Base-by-base conservation (phyloP, 1,140 invertebrate genomes). In the Diachasma alloeum region DNA sequence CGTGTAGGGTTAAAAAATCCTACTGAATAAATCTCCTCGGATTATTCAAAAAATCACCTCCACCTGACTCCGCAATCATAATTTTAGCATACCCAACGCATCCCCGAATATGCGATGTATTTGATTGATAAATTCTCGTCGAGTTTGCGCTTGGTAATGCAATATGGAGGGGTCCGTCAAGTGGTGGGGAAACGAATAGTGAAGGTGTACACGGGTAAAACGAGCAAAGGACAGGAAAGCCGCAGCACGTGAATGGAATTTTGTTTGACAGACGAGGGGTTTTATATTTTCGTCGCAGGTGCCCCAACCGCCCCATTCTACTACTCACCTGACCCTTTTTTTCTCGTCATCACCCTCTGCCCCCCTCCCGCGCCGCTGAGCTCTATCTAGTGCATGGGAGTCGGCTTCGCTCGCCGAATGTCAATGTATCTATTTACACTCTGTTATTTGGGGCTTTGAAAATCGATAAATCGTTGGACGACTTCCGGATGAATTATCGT, bases 181-280 rank as follows among this genome's bases (percentile, higher is more conserved):
- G 59, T n/a, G 59, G 59, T 13, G 22, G 59, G 24, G 24, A 26
- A 26, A 22, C 8, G 48, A 26, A 15, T n/a, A 9, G 59, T 26
- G 59, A 26, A 63, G 59, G 53, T 59, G 53, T 59, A 59, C 17
- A 59, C 17, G 53, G 31, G 59, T 63, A 19, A 63, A 63, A 63
- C 59, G 59, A 26, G 59, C 59, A 26, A 63, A 63, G 24, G 59
- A 63, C 19, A 63, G 59, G 59, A 63, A 63, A 63, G 59, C 59
- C 59, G 59, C 5, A 26, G 59, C 59, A 63, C 59, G 59, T 63
- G 59, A 63, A 63, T 63, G 59, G 59, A 63, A 63, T 63, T 63
- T 63, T 63, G 59, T 63, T 63, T 63, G 59, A 63, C 59, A 63
- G 59, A 63, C 15, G 59, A 63, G 59, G 22, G 59, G 15, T 19